Conservation (phyloP, 2,113 vertebrate species). For the Sinocyclocheilus rhinocerous region DNA sequence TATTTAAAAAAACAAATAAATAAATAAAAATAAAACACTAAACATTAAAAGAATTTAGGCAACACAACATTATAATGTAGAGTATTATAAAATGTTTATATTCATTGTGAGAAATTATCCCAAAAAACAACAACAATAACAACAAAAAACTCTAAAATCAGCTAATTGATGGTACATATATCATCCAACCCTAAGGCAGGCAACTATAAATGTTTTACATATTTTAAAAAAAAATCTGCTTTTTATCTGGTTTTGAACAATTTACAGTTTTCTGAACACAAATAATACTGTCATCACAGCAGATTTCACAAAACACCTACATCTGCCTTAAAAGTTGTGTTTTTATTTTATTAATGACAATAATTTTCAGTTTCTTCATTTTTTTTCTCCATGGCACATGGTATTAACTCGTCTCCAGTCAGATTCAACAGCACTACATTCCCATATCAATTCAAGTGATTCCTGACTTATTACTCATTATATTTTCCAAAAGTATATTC, state of each 20-base stretch:
- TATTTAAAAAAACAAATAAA: no score
- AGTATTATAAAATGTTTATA: no score
- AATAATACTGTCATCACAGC: neutral
- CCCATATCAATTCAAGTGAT: neutral
- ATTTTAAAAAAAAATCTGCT: neutral
- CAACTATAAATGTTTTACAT: neutral
- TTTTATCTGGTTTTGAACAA: neutral
- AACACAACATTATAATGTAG: no score
- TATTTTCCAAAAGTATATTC: neutral
- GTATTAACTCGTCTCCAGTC: neutral
- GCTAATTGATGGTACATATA: neutral
- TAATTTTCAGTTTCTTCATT: no score
- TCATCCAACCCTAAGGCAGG: neutral
- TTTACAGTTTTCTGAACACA: neutral
- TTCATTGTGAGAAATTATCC: no score
- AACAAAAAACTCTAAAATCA: no score
- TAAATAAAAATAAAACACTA: no score
- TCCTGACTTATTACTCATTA: neutral
- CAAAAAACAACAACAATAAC: no score
- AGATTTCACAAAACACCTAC: neutral
- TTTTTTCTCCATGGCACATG: neutral
- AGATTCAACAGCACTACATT: neutral
- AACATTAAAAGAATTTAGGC: no score
- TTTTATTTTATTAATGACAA: neutral
- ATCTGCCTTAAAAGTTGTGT: neutral